Evolutionary conservation across 2,113 vertebrate species (phyloP), one percentile per base, ranked within the genome.

Genomic region (Hippoglossus stenolepis): DNA sequence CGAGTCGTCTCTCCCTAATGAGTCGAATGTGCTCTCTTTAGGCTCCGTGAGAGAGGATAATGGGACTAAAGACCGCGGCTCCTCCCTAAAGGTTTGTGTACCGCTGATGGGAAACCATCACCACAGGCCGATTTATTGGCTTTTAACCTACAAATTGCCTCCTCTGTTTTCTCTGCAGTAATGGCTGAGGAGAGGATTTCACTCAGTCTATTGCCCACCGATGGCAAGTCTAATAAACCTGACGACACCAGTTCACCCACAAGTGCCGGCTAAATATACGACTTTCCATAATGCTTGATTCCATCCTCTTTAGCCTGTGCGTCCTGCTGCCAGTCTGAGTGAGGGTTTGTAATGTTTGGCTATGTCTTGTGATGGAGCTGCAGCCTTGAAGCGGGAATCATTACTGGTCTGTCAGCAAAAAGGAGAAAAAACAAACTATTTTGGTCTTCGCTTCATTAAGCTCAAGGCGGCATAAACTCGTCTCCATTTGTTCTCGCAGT

Each of bases 101-200:
- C 14, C 3, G 12, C 71, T 81, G 69, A 77, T 64, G 60, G 60
- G 73, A 83, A 76, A 13, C 51, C 70, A 45, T 77, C 83, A 35
- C 23, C 54, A 24, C 40, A 0, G 23, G 40, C 2, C 0, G 38
- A 67, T 83, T 83, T 79, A 79, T 83, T 65, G 76, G 64, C 84
- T 75, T 69, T 75, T 78, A 69, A 65, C 74, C 81, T 68, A 24
- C 77, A 75, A 43, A 80, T 71, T 49, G 43, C 74, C 77, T 84
- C 62, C 49, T 73, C 56, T 74, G 62, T 74, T 82, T 59, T 28
- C 63, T 68, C 70, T 1, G 53, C 62, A 63, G 67, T 75, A 70
- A 74, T 61, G 63, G 51, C 70, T 60, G 56, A 71, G 56, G 61
- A 73, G 72, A 64, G 73, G 64, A 61, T 73, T 80, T 65, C 64